Conservation (phyloP, 2,113 vertebrate species). For the Sapayoa aenigma region DNA sequence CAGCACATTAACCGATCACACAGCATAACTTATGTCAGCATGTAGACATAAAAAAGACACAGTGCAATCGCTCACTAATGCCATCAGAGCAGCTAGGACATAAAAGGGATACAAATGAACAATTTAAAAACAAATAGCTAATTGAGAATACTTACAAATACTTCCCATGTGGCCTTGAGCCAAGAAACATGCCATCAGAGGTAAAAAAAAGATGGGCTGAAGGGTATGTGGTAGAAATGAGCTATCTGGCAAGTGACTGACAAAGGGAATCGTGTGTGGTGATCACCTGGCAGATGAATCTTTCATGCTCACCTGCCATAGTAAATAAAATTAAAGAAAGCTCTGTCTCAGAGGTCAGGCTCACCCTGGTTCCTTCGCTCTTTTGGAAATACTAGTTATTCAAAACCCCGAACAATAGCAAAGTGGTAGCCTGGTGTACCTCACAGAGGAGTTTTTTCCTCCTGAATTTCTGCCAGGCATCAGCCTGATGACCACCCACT, state of each 20-base stretch:
- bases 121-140: slow-evolving; percentile 54
- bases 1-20: slow-evolving; percentile 38
- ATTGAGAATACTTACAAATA: slow-evolving; percentile 43
- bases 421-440: not conserved
- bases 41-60: slow-evolving; percentile 20
- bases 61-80: slow-evolving; percentile 31
- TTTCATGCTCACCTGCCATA: not conserved
- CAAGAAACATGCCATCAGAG: not conserved
- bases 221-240: not conserved
- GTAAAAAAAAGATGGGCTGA: not conserved
- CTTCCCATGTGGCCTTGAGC: not conserved
- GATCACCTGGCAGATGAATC: not conserved
- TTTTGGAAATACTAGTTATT: not conserved
- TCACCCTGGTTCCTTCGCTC: rapidly evolving
- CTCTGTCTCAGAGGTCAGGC: not conserved
- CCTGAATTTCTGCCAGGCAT: not conserved
- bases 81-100: slow-evolving; percentile 7
- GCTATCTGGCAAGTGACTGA: not conserved
- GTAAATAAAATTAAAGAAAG: not conserved
- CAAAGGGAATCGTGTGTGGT: not conserved
- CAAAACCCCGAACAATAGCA: rapidly evolving
- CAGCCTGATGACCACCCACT: not conserved
- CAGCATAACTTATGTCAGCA: slow-evolving; percentile 9
- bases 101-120: slow-evolving; percentile 57
- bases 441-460: not conserved